These are phyloP conservation scores for Patiria pectinifera DNA, from an alignment of 53 echinoderm and acorn worm species.

Conservation along the genomic window DNA sequence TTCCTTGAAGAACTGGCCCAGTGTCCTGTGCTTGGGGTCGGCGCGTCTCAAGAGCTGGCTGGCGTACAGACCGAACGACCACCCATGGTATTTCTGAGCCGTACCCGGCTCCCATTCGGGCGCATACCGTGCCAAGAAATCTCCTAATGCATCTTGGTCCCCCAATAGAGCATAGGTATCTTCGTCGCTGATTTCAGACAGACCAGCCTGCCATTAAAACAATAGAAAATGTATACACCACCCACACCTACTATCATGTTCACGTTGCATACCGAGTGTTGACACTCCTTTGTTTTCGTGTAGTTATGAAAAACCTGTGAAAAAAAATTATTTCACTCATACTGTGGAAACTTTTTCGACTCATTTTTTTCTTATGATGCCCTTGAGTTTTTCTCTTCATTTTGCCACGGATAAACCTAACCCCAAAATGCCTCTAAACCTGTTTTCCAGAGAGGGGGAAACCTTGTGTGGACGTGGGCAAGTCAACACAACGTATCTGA, in stretches of 20 bases:
- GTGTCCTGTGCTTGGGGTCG: constrained; percentile 76
- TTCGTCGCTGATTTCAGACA: constrained; percentile 1
- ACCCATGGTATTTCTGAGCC: constrained; percentile 78
- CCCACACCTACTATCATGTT: constrained; percentile 16
- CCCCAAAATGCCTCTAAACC: too few relatives aligned
- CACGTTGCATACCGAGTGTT: too few relatives aligned
- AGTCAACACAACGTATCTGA: too few relatives aligned
- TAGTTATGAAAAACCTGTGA: too few relatives aligned
- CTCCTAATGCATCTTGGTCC: constrained; percentile 40
- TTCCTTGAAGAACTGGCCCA: constrained; percentile 84
- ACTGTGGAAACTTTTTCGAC: too few relatives aligned
- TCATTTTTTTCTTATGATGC: too few relatives aligned
- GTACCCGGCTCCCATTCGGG: constrained; percentile 86
- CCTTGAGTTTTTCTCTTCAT: too few relatives aligned
- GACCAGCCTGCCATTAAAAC: constrained; percentile 63
- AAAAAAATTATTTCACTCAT: too few relatives aligned
- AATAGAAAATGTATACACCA: constrained; percentile 3
- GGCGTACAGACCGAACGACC: constrained; percentile 62
- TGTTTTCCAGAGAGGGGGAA: too few relatives aligned
- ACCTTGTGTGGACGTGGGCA: too few relatives aligned
- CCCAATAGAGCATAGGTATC: not conserved
- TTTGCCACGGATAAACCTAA: too few relatives aligned
- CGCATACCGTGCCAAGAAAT: constrained; percentile 61
- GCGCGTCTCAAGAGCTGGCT: constrained; percentile 74
- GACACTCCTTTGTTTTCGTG: too few relatives aligned